phyloP scores from a whole-genome alignment of 2,888 invertebrate genomes.

The Gryllus longicercus region DNA sequence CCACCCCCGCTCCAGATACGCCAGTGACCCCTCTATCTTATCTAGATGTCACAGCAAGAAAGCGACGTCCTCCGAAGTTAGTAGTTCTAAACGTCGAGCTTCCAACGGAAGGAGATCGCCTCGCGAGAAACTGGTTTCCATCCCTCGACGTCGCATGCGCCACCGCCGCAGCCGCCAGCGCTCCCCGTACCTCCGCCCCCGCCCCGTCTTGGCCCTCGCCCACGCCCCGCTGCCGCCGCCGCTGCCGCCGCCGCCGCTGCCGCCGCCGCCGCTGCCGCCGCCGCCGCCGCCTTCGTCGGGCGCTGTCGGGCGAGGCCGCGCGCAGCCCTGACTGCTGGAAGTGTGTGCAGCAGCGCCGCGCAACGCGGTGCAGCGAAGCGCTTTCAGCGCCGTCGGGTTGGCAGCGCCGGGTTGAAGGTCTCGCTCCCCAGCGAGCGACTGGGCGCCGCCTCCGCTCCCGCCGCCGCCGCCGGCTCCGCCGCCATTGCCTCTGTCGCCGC shows the following conservation, averaged over 20 bases:
- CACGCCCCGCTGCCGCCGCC: conserved; percentile 3
- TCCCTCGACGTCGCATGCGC: not conserved
- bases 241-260: not conserved
- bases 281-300: not conserved
- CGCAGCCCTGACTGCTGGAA: not conserved
- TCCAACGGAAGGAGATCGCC: no score
- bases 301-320: not conserved
- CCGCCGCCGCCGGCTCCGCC: not conserved
- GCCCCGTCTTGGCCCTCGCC: not conserved
- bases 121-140: no score
- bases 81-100: no score
- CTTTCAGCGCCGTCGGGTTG: not conserved
- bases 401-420: conserved; percentile 17
- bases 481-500: not conserved
- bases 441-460: not conserved
- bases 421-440: conserved; percentile 6
- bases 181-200: not conserved
- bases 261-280: not conserved
- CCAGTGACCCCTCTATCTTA: no score
- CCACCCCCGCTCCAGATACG: no score
- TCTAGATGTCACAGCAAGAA: no score
- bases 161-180: not conserved
- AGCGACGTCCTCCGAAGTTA: no score
- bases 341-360: not conserved
- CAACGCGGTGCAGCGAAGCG: not conserved